Conservation (phyloP, 2,797 vertebrate genomes). For the Clamator glandarius region DNA sequence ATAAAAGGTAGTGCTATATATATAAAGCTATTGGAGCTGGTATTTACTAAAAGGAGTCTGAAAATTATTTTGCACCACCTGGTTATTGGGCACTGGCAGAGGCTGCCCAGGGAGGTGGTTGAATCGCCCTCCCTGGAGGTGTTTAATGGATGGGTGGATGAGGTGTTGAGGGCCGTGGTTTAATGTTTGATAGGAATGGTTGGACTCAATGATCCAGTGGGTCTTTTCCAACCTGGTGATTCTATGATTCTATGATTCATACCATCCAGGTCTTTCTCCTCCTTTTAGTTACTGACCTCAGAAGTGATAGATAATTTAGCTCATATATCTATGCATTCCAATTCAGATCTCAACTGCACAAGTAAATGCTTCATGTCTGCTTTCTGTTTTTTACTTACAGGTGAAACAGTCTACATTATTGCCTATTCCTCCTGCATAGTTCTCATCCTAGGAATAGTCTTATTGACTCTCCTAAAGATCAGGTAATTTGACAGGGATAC, state of each 20-base stretch:
- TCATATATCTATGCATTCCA: background rate
- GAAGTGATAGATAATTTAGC: background rate
- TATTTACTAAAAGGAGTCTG: background rate
- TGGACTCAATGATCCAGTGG: too few species aligned
- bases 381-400: conserved; percentile 64
- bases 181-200: too few species aligned
- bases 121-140: too few species aligned
- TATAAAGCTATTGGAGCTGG: background rate
- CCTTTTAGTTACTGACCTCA: background rate
- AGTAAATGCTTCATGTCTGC: background rate
- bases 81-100: too few species aligned
- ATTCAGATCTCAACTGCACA: background rate
- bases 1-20: background rate
- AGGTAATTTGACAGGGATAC: conserved; percentile 79
- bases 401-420: conserved; percentile 78
- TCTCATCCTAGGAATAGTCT: conserved; percentile 78
- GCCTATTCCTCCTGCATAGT: conserved; percentile 76
- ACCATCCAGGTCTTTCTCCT: background rate
- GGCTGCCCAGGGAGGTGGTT: too few species aligned
- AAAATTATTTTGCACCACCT: background rate
- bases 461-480: conserved; percentile 79
- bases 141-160: too few species aligned
- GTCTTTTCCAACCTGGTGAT: too few species aligned
- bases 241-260: too few species aligned
- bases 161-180: too few species aligned